A percentile compares a stretch with the other conserved stretches of the same genome.
phyloP scores from a whole-genome alignment of 2,888 invertebrate species.

The Drosophila nigricruria region DNA sequence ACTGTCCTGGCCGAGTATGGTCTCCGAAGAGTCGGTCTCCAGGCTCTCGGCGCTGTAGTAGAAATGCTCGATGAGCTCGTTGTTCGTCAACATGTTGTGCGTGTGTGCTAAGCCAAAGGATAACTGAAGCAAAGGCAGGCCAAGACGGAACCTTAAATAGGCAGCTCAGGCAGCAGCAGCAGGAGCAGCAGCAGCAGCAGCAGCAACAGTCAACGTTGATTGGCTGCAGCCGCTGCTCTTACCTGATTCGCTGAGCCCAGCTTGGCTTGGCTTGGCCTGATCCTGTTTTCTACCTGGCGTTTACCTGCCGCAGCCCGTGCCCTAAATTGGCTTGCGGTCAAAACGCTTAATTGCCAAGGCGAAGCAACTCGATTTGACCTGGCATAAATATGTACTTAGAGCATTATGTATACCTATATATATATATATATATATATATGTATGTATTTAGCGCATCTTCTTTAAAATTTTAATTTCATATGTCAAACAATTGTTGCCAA shows the following conservation, averaged over 20 bases:
- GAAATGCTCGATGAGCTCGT: slow-evolving; percentile 65
- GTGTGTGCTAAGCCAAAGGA: slow-evolving; percentile 49
- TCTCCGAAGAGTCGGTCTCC: slow-evolving; percentile 35
- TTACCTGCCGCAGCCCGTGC: slow-evolving; percentile 58
- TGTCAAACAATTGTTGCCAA: slow-evolving; percentile 76
- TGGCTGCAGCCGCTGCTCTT: slow-evolving; percentile 50
- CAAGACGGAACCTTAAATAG: slow-evolving; percentile 52
- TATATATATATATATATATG: neutral
- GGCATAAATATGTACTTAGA: slow-evolving; percentile 45
- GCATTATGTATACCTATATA: no score
- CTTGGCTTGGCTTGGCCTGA: slow-evolving; percentile 13
- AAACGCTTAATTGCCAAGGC: slow-evolving; percentile 80
- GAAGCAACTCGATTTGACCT: slow-evolving; percentile 51
- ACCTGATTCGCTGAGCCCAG: slow-evolving; percentile 68
- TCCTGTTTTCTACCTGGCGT: slow-evolving; percentile 42
- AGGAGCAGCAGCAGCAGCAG: neutral
- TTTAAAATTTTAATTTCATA: slow-evolving; percentile 29
- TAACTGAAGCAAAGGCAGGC: slow-evolving; percentile 51
- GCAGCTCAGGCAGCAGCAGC: neutral
- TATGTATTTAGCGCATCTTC: slow-evolving; percentile 1
- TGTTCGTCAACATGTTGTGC: slow-evolving; percentile 61
- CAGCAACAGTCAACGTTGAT: slow-evolving; percentile 48
- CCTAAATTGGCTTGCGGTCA: slow-evolving; percentile 83
- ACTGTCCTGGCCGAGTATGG: slow-evolving; percentile 34
- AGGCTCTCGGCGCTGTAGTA: slow-evolving; percentile 47